These are phyloP conservation scores for Anthrax anthrax DNA, from an alignment of 2,888 invertebrate genomes.

Conservation along the genomic window DNA sequence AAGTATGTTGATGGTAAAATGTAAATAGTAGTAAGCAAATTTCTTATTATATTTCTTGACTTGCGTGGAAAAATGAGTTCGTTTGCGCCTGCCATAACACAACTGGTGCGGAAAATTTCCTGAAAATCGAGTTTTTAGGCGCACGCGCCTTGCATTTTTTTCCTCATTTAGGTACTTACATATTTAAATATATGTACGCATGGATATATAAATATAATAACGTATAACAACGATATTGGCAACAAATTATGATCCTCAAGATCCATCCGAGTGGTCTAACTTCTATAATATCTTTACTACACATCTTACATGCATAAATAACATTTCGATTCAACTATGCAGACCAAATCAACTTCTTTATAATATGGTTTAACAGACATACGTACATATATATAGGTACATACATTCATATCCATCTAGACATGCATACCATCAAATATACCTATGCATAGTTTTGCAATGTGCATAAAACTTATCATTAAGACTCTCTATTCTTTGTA, in stretches of 20 bases:
- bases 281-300: no score
- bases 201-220: no score
- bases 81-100: conserved; percentile 28
- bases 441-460: no score
- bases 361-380: no score
- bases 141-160: conserved; percentile 4
- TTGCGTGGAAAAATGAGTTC: conserved; percentile 21
- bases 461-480: no score
- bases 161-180: not conserved
- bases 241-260: conserved; percentile 5
- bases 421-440: no score
- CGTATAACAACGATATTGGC: not conserved
- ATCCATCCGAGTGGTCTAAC: not conserved
- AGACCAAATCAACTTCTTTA: no score
- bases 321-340: no score
- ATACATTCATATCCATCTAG: not conserved
- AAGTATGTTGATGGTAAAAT: not conserved
- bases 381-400: not conserved
- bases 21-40: not conserved
- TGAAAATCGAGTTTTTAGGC: conserved; percentile 14
- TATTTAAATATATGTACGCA: no score
- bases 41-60: not conserved
- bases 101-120: conserved; percentile 15
- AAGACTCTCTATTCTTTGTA: no score
- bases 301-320: no score